phyloP scores from a whole-genome alignment of 2,888 invertebrate genomes.

The Priocnemis perturbator region DNA sequence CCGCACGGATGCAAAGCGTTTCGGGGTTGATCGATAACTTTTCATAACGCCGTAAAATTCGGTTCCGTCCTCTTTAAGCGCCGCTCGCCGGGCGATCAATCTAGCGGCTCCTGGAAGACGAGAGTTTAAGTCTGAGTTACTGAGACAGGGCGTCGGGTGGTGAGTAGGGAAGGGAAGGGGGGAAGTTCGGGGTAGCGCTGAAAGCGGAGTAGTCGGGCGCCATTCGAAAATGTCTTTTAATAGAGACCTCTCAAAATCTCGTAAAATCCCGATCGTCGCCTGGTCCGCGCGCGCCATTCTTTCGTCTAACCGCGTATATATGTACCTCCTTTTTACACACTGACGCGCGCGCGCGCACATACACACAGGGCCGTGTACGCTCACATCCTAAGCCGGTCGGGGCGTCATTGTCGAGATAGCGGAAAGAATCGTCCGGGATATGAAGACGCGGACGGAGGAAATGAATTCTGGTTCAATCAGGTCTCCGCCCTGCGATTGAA shows the following conservation, averaged over 20 bases:
- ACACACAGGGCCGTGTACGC: too few relatives aligned
- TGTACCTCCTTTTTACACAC: neutral
- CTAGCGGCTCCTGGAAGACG: conserved; percentile 10
- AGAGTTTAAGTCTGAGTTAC: conserved; percentile 12
- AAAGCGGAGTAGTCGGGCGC: conserved; percentile 4
- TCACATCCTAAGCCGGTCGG: too few relatives aligned
- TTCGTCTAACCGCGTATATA: neutral
- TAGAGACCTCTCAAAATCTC: conserved; percentile 58
- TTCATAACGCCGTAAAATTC: conserved; percentile 32
- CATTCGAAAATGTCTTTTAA: conserved; percentile 51
- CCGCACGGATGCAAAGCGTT: neutral
- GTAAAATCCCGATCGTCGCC: conserved; percentile 52
- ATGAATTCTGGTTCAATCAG: conserved; percentile 54
- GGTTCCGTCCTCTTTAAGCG: conserved; percentile 40
- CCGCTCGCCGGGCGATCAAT: neutral
- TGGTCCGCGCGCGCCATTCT: neutral
- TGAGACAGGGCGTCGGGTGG: neutral
- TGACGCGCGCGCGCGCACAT: neutral
- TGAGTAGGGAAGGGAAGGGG: neutral
- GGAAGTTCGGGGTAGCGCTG: neutral
- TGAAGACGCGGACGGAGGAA: conserved; percentile 32
- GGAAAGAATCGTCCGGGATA: conserved; percentile 15
- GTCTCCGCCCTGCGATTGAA: neutral
- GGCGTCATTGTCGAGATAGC: conserved; percentile 26
- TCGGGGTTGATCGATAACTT: conserved; percentile 23